phyloP scores from a whole-genome alignment of 2,797 vertebrate genomes.

The Urosaurus nigricauda region DNA sequence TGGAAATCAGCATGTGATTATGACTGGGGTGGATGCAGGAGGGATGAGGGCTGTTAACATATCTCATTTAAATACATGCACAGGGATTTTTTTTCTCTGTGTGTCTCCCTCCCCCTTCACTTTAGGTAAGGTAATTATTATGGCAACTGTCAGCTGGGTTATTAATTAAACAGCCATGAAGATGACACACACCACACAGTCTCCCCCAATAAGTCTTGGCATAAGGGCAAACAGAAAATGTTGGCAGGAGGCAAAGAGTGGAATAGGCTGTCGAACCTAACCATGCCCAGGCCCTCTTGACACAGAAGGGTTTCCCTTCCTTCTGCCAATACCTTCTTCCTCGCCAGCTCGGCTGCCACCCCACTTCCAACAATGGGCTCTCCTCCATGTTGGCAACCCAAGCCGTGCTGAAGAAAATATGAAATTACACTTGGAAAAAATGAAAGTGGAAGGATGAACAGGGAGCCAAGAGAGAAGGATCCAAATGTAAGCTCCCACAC shows the following conservation, averaged over 20 bases:
- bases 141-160: conserved; percentile 60
- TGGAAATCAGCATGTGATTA: conserved; percentile 25
- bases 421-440: conserved; percentile 82
- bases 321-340: conserved; percentile 76
- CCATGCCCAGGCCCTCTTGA: conserved; percentile 79
- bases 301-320: conserved; percentile 81
- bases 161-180: conserved; percentile 75
- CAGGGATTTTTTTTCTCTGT: conserved; percentile 20
- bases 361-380: conserved; percentile 84
- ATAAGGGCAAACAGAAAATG: conserved; percentile 72
- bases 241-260: conserved; percentile 67
- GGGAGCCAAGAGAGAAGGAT: conserved; percentile 79
- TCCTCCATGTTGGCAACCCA: conserved; percentile 84
- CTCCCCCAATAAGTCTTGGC: conserved; percentile 73
- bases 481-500: conserved; percentile 80
- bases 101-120: conserved; percentile 25
- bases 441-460: conserved; percentile 81
- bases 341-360: conserved; percentile 80
- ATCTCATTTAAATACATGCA: not conserved
- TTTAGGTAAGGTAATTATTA: conserved; percentile 51
- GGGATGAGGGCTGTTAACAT: not conserved
- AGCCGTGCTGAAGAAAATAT: conserved; percentile 84
- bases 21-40: not conserved
- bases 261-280: conserved; percentile 73
- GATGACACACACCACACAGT: conserved; percentile 63